These are phyloP conservation scores for Coptodon rendalli DNA, from an alignment of 2,113 vertebrate species.

Conservation along the genomic window DNA sequence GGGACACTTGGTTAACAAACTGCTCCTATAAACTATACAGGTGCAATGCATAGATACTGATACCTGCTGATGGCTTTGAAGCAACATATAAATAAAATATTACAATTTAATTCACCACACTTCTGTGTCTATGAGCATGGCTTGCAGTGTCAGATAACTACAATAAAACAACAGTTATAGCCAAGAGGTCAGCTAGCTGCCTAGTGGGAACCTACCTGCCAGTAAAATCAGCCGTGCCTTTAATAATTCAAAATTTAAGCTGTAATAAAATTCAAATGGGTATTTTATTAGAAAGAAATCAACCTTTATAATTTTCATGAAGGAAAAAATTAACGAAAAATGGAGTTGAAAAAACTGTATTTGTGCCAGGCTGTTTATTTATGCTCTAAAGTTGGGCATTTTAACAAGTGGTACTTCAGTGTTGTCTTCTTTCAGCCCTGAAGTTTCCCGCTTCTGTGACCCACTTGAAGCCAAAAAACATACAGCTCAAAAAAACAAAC, in stretches of 20 bases:
- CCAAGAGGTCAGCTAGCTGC: not conserved
- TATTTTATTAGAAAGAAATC: not conserved
- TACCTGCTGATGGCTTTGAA: not conserved
- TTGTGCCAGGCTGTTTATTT: not conserved
- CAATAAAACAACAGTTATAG: not conserved
- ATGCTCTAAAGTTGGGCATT: not conserved
- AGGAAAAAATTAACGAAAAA: not conserved
- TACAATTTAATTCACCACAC: not conserved
- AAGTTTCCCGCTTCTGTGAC: not conserved
- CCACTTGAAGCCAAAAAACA: not conserved
- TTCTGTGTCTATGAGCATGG: not conserved
- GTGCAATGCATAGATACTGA: not conserved
- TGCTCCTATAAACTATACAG: not conserved
- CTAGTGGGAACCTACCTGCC: not conserved
- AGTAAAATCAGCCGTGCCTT: not conserved
- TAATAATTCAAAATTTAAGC: not conserved
- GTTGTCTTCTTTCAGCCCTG: not conserved
- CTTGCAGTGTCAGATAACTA: accelerated
- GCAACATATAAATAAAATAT: not conserved
- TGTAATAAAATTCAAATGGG: not conserved
- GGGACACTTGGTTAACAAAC: not conserved
- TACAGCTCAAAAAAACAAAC: not conserved
- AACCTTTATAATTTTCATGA: not conserved
- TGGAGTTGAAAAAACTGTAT: not conserved
- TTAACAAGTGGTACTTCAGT: not conserved